Percentiles rank a stretch among this genome's conserved stretches.
phyloP scores from a whole-genome alignment of 2,797 vertebrate species.

The Smutsia temminckii region DNA sequence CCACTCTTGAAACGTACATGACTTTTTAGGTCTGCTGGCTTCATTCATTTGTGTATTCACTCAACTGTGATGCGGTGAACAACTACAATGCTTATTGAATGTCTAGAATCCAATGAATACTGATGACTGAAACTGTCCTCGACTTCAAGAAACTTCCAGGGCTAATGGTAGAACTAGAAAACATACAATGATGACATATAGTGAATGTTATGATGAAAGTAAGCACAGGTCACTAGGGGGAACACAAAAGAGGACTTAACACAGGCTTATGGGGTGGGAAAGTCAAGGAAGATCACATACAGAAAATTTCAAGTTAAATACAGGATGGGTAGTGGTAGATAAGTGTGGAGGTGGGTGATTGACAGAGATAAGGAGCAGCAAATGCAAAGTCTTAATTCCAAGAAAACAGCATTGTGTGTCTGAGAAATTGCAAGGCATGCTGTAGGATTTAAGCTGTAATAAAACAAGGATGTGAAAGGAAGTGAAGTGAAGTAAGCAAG shows the following conservation, averaged over 20 bases:
- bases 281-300: not conserved
- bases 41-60: not conserved
- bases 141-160: not conserved
- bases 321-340: not conserved
- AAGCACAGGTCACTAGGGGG: not conserved
- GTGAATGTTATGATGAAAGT: not conserved
- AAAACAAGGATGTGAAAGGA: not conserved
- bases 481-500: not conserved
- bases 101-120: slow-evolving; percentile 1
- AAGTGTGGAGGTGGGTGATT: not conserved
- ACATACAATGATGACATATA: not conserved
- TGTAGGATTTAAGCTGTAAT: not conserved
- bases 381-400: not conserved
- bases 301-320: not conserved
- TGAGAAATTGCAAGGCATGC: not conserved
- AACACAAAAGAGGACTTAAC: not conserved
- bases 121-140: not conserved
- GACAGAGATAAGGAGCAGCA: not conserved
- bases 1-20: not conserved
- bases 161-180: not conserved
- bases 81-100: slow-evolving; percentile 24
- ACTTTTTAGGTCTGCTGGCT: not conserved
- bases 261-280: not conserved
- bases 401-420: not conserved
- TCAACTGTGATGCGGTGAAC: not conserved